Evolutionary conservation across 1,140 invertebrate species (phyloP).

Genomic region (Solenopsis invicta): DNA sequence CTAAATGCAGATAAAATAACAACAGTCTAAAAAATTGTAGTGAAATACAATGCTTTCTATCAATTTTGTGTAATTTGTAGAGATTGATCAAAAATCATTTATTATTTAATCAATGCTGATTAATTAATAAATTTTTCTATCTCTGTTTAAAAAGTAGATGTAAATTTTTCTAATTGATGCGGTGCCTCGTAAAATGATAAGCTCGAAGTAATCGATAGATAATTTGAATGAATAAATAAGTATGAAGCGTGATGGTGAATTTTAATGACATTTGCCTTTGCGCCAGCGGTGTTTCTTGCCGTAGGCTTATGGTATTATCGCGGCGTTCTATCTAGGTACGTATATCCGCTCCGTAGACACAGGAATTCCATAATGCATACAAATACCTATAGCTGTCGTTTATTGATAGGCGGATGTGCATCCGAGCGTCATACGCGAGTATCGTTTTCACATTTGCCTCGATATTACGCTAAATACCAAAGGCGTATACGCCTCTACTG

Average conservation of each 20-base stretch:
- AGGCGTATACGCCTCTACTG: slow-evolving; percentile 10
- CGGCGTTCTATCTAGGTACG: slow-evolving; percentile 10
- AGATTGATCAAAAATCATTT: not conserved
- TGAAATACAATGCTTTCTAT: not conserved
- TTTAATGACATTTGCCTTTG: slow-evolving; percentile 39
- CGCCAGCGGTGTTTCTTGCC: not conserved
- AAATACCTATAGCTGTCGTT: slow-evolving; percentile 35
- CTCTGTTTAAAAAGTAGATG: not conserved
- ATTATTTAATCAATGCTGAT: no score
- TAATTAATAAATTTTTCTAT: not conserved
- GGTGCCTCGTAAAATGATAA: not conserved
- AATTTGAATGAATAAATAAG: slow-evolving; percentile 37
- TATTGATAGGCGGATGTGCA: slow-evolving; percentile 41
- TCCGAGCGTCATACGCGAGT: slow-evolving; percentile 29
- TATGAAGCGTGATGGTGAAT: slow-evolving; percentile 23
- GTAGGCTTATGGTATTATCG: slow-evolving; percentile 41
- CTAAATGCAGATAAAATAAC: not conserved
- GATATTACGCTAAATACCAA: slow-evolving; percentile 49
- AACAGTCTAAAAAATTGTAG: not conserved
- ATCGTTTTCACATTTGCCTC: slow-evolving; percentile 37
- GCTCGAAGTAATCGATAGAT: slow-evolving; percentile 4
- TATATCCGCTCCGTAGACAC: slow-evolving; percentile 39
- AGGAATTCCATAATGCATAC: slow-evolving; percentile 45
- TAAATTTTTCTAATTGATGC: not conserved
- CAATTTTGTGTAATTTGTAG: not conserved